Conservation (phyloP, 2,888 invertebrate species). For the Cyrtodaria siliqua region DNA sequence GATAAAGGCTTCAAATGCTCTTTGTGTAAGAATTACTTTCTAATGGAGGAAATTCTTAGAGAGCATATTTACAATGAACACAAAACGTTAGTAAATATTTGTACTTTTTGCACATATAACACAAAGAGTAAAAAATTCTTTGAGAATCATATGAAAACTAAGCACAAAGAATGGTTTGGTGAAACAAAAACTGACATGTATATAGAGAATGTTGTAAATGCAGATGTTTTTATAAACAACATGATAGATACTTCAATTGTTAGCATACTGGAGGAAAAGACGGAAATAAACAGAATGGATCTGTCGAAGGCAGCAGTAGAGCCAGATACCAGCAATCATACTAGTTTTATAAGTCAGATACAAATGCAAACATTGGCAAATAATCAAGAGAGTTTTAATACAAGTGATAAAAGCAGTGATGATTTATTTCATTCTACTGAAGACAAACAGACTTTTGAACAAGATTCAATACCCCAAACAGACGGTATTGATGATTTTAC, state of each 20-base stretch:
- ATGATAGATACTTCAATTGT: not conserved
- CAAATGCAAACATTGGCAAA: too few relatives aligned
- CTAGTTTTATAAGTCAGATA: too few relatives aligned
- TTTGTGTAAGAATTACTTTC: constrained; percentile 18
- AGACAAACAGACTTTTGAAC: not conserved
- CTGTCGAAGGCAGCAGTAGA: too few relatives aligned
- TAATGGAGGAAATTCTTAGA: not conserved
- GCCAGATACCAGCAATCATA: too few relatives aligned
- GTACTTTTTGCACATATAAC: constrained; percentile 21
- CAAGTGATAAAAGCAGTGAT: too few relatives aligned
- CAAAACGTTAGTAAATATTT: not conserved
- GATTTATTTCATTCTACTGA: too few relatives aligned
- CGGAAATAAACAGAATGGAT: too few relatives aligned
- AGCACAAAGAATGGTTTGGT: constrained; percentile 6
- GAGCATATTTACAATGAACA: constrained; percentile 17
- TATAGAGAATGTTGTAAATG: not conserved
- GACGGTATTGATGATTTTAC: not conserved
- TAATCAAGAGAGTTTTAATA: too few relatives aligned
- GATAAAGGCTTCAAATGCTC: constrained; percentile 27
- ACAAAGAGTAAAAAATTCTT: constrained; percentile 31
- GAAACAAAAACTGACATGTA: constrained; percentile 1
- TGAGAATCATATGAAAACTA: constrained; percentile 18
- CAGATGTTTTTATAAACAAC: not conserved
- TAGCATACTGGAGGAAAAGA: too few relatives aligned
- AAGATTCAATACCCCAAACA: not conserved